A percentile compares a stretch with the other conserved stretches of the same genome.
Evolutionary conservation across 2,797 vertebrate species (phyloP).

Genomic region (Emys orbicularis): DNA sequence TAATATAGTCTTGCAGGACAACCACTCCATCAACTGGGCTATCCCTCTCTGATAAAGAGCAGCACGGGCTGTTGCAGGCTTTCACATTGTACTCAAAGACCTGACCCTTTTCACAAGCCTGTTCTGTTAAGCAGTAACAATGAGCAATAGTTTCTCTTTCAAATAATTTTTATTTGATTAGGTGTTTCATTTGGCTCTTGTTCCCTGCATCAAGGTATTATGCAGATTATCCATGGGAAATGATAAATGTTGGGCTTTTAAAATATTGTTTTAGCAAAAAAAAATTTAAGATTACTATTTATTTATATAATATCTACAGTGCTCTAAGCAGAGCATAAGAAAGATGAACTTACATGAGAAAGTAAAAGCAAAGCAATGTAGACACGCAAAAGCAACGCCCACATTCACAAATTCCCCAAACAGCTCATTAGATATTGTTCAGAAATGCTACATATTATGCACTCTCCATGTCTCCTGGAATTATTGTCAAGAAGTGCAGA

Average conservation of each 20-base stretch:
- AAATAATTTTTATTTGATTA: neutral
- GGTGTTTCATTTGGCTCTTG: neutral
- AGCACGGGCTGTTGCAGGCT: conserved; percentile 72
- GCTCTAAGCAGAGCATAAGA: no score
- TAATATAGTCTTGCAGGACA: conserved; percentile 55
- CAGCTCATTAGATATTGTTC: neutral
- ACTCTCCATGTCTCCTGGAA: neutral
- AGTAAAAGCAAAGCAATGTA: conserved; percentile 57
- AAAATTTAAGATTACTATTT: no score
- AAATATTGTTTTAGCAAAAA: no score
- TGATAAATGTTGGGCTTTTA: no score
- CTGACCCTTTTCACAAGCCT: conserved; percentile 62
- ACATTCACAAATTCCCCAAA: neutral
- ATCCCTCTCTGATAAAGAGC: neutral
- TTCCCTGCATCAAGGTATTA: no score
- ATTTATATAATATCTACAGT: no score
- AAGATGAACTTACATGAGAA: neutral
- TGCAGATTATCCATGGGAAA: no score
- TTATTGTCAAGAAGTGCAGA: neutral
- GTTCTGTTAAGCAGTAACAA: conserved; percentile 35
- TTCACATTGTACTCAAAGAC: conserved; percentile 65
- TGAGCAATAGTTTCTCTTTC: neutral
- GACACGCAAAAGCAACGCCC: conserved; percentile 64
- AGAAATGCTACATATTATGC: neutral
- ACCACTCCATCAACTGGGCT: conserved; percentile 58